phyloP scores from a whole-genome alignment of 2,113 vertebrate genomes.

The Carettochelys insculpta region DNA sequence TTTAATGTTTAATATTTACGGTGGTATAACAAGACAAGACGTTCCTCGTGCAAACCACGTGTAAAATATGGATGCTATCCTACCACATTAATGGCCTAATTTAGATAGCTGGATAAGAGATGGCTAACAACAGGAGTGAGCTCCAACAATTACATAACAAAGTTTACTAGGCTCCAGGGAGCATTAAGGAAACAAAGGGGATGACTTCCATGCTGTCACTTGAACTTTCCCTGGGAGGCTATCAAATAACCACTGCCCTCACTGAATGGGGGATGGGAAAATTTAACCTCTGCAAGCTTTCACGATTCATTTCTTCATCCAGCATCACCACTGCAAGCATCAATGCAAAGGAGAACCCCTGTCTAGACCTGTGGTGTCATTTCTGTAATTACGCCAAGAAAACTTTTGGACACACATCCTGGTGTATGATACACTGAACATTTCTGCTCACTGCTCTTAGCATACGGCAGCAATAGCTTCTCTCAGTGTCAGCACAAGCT shows the following conservation, averaged over 20 bases:
- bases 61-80: background rate
- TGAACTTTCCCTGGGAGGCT: background rate
- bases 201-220: background rate
- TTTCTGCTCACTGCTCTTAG: background rate
- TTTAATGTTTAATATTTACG: background rate
- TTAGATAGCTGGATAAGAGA: background rate
- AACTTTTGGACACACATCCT: conserved; percentile 49
- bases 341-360: background rate
- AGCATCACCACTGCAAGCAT: background rate
- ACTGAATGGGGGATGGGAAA: background rate
- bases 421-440: background rate
- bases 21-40: background rate
- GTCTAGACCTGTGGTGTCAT: background rate
- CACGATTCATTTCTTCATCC: background rate
- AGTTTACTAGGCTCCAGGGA: rapidly evolving
- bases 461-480: background rate
- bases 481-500: rapidly evolving
- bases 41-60: background rate
- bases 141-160: background rate
- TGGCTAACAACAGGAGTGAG: rapidly evolving
- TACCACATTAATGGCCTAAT: rapidly evolving
- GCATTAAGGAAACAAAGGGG: background rate
- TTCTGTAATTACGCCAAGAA: conserved; percentile 23
- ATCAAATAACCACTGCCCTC: background rate
- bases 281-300: background rate